These are phyloP conservation scores for Sprattus sprattus DNA, from an alignment of 2,113 vertebrate genomes.

Conservation along the genomic window DNA sequence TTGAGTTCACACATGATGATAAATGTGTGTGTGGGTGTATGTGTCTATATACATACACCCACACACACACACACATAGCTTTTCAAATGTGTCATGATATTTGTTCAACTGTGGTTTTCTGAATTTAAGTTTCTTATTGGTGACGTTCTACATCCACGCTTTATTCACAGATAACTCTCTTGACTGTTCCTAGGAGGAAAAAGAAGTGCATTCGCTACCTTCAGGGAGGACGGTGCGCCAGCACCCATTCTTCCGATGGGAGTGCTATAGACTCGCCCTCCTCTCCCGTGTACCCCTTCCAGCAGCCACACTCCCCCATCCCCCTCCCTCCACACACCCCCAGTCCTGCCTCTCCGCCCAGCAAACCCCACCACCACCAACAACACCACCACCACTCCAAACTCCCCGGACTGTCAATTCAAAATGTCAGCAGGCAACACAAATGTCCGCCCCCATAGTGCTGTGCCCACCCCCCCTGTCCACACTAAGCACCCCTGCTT, in stretches of 20 bases:
- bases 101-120: conserved; percentile 44
- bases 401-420: conserved; percentile 65
- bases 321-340: conserved; percentile 69
- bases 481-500: neutral
- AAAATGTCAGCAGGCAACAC: conserved; percentile 57
- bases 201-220: conserved; percentile 99
- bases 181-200: conserved; percentile 98
- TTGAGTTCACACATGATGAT: neutral
- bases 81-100: conserved; percentile 1
- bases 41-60: too few species aligned
- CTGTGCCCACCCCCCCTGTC: conserved; percentile 42
- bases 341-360: conserved; percentile 60
- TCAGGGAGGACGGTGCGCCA: conserved; percentile 93
- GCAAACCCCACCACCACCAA: conserved; percentile 59
- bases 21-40: neutral
- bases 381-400: conserved; percentile 62
- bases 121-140: conserved; percentile 57
- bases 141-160: conserved; percentile 79
- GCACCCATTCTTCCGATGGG: conserved; percentile 97
- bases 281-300: conserved; percentile 69
- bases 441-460: conserved; percentile 47
- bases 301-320: conserved; percentile 58
- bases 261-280: conserved; percentile 92
- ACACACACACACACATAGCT: neutral
- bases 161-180: conserved; percentile 93